Evolutionary conservation across 1,140 invertebrate species (phyloP), one percentile per base, ranked within the genome.

Genomic region (Drosophila carrolli): DNA sequence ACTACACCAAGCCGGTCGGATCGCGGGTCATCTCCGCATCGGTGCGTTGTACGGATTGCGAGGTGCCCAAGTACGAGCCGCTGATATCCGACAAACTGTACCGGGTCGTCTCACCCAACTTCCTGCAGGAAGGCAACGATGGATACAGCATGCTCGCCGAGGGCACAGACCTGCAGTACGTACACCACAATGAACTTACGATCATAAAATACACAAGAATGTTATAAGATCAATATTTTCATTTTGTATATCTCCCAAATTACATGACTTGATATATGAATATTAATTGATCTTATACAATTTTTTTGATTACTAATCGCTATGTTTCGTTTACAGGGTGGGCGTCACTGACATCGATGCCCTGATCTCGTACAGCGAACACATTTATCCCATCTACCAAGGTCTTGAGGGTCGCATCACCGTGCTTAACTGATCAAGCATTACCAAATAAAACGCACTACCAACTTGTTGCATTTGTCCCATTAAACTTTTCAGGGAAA

Each of bases 81-180:
- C 80, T 95, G 11, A 89, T 94, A 38, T 16, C 77, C 2, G 80
- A 93, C 8, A 80, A 93, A 61, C 93, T 93, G 38, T 97, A 97
- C 90, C 93, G 94, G 10, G 88, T 97, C 1, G 92, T 95, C 4
- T 93, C 95, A 32, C 93, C 94, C 38, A 93, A 93, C 55, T 97
- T 95, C 79, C 89, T 97, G 8, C 93, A 94, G 1, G 90, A 93
- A 2, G 96, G 96, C 8, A 96, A 96, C 13, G 96, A 96, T 76
- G 95, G 95, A 0, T 94, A 91, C 77, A 82, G 91, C 44, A 93
- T 94, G 74, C 59, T 92, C 6, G 63, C 55, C 55, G 77, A 86
- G 10, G 86, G 67, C 47, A 78, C 62, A 0, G 77, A 92, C 55
- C n/a, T 77, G 4, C 74, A 83, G 90, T 91, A 59, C 66, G 82